These are phyloP conservation scores for Acinonyx jubatus DNA, from an alignment of 2,113 vertebrate genomes.

Conservation along the genomic window DNA sequence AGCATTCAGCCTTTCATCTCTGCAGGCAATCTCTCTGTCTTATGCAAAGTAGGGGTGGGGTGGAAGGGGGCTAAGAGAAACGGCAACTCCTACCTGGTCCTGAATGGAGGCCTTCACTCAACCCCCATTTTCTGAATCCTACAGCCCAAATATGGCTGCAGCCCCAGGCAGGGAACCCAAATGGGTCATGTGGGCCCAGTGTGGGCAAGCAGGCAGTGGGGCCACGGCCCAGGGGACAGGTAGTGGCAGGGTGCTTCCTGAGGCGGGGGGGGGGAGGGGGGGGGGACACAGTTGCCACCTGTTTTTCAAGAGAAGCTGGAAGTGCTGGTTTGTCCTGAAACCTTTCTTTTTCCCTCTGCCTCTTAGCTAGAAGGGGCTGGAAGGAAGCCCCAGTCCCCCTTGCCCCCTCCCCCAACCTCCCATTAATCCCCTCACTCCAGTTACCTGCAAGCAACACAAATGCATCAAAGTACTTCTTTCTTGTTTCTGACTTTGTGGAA, in stretches of 20 bases:
- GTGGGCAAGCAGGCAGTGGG: neutral
- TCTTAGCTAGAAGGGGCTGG: neutral
- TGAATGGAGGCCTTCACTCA: neutral
- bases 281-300: neutral
- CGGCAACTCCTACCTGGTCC: neutral
- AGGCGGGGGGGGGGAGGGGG: accelerated
- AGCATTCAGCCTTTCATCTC: no score
- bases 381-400: neutral
- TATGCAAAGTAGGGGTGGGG: accelerated
- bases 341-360: neutral
- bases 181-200: neutral
- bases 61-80: neutral
- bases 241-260: no score
- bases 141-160: neutral
- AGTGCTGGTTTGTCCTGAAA: neutral
- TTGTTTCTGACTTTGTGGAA: neutral
- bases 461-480: neutral
- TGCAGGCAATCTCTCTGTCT: neutral
- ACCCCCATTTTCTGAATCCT: neutral
- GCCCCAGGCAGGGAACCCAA: neutral
- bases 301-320: neutral
- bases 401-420: neutral
- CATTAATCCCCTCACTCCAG: neutral
- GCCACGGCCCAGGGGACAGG: accelerated
- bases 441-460: neutral